Conservation (phyloP, 53 echinoderm and acorn worm species). For the Luidia sarsii region DNA sequence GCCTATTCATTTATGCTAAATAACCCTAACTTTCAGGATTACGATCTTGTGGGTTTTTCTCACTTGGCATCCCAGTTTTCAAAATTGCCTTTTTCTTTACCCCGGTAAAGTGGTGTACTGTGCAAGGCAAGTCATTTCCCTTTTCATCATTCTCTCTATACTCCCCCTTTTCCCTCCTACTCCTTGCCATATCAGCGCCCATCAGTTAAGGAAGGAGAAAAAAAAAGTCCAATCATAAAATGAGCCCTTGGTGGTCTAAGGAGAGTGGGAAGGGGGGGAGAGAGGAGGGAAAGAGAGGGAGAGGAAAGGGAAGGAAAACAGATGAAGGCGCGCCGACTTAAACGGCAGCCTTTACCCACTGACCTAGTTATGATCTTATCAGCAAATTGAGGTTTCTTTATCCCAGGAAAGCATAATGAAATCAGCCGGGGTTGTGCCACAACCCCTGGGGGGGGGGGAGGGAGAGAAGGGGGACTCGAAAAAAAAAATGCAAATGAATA, state of each 20-base stretch:
- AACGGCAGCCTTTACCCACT: constrained; percentile 46
- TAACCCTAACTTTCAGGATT: too few species aligned
- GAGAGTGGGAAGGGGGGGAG: too few species aligned
- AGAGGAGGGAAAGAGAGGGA: too few species aligned
- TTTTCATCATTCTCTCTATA: too few species aligned
- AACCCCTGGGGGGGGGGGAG: too few species aligned
- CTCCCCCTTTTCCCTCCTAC: too few species aligned
- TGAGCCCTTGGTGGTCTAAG: constrained; percentile 20
- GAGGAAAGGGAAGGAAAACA: constrained; percentile 2
- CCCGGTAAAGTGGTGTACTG: background rate
- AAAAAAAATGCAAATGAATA: constrained; percentile 48
- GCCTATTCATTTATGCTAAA: too few species aligned
- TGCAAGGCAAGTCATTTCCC: background rate
- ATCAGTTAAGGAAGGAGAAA: too few species aligned
- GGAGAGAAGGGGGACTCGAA: too few species aligned
- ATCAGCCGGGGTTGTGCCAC: constrained; percentile 26
- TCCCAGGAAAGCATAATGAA: constrained; percentile 52
- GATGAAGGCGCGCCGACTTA: constrained; percentile 36
- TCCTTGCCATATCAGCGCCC: constrained; percentile 15
- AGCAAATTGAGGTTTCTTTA: constrained; percentile 49
- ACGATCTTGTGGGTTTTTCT: background rate
- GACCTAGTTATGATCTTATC: constrained; percentile 61
- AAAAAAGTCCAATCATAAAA: constrained; percentile 40
- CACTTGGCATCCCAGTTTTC: background rate
- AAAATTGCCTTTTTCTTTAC: background rate